Conservation (phyloP, 2,113 vertebrate genomes). For the rat (Rattus norvegicus) region GRCr8 NC_086023.1:137373501-137374000, state of each 20-base stretch:
- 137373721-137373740: constrained; percentile 39
- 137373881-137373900: neutral
- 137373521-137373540: neutral
- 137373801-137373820: neutral
- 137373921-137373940: neutral
- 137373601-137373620: neutral
- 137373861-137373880: neutral
- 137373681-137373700: neutral
- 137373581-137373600: neutral
- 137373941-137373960: neutral
- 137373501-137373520: neutral
- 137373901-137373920: neutral
- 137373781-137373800: neutral
- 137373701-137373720: constrained; percentile 54
- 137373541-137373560: neutral
- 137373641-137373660: constrained; percentile 35
- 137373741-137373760: constrained; percentile 11
- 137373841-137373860: too few relatives aligned
- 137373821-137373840: neutral
- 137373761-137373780: neutral
- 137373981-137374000: neutral
- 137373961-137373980: neutral
- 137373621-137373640: neutral
- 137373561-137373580: neutral
- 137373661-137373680: neutral